Evolutionary conservation across 2,797 vertebrate genomes (phyloP).

Genomic region (Yasuhikotakia modesta): DNA sequence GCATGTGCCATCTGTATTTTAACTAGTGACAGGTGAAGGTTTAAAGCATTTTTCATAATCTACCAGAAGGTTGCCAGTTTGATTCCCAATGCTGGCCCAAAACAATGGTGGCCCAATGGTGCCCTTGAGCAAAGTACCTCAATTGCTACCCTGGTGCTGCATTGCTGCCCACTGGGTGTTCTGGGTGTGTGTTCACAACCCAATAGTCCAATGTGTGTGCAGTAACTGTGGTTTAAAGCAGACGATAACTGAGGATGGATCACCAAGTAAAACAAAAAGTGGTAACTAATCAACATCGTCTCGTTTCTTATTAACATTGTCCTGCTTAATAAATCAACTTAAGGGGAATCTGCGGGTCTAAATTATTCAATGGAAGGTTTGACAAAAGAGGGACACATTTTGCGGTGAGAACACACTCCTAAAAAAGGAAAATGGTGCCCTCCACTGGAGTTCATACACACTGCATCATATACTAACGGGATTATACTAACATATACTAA

Average conservation of each 20-base stretch:
- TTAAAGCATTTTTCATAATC: slow-evolving; percentile 2
- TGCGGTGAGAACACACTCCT: neutral
- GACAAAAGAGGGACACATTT: neutral
- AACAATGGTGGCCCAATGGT: too few relatives aligned
- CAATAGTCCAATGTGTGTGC: too few relatives aligned
- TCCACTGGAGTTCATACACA: slow-evolving; percentile 62
- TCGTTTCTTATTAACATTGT: slow-evolving; percentile 34
- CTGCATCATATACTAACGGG: neutral
- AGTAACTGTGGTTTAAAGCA: too few relatives aligned
- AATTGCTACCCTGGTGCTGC: too few relatives aligned
- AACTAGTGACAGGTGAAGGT: neutral
- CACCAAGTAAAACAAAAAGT: too few relatives aligned
- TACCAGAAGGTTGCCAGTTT: too few relatives aligned
- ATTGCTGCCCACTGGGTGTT: too few relatives aligned
- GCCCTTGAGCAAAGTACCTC: too few relatives aligned
- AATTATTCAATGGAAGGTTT: slow-evolving; percentile 53
- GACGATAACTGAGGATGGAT: too few relatives aligned
- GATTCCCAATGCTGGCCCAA: too few relatives aligned
- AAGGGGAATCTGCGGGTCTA: slow-evolving; percentile 43
- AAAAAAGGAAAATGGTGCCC: slow-evolving; percentile 49
- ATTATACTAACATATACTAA: neutral
- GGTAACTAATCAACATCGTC: slow-evolving; percentile 27
- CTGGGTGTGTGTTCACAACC: too few relatives aligned
- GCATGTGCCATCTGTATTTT: slow-evolving; percentile 4
- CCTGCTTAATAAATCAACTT: slow-evolving; percentile 24